Evolutionary conservation across 2,888 invertebrate species (phyloP).

Genomic region (Lepidocyrtoides sp.): DNA sequence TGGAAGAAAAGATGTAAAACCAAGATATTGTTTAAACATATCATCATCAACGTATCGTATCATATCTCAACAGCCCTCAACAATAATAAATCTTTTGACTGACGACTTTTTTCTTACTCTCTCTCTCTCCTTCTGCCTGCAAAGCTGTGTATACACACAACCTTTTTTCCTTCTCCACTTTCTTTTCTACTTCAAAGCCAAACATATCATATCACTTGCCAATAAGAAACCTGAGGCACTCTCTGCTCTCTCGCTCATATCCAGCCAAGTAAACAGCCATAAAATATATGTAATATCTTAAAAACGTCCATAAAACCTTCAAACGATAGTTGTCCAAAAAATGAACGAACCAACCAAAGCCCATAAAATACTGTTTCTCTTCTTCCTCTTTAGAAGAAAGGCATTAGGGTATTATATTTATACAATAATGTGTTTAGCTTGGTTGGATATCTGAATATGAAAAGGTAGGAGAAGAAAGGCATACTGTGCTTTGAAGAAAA

Average conservation of each 20-base stretch:
- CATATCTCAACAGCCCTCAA: slow-evolving; percentile 75
- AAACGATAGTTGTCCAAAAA: slow-evolving; percentile 48
- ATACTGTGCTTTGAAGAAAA: slow-evolving; percentile 17
- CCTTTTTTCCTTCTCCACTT: not conserved
- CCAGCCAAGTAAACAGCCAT: slow-evolving; percentile 32
- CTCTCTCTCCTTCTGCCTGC: not conserved
- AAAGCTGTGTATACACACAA: not conserved
- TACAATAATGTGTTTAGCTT: not conserved
- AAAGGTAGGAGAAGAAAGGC: not conserved
- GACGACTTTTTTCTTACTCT: slow-evolving; percentile 20
- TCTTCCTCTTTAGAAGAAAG: slow-evolving; percentile 39
- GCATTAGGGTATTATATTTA: slow-evolving; percentile 50
- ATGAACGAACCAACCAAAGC: slow-evolving; percentile 8
- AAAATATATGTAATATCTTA: slow-evolving; percentile 38
- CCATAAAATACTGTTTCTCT: slow-evolving; percentile 34
- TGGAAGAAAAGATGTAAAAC: slow-evolving; percentile 56
- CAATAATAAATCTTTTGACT: slow-evolving; percentile 73
- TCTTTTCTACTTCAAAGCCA: slow-evolving; percentile 4
- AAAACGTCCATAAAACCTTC: slow-evolving; percentile 59
- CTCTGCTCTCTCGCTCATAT: not conserved
- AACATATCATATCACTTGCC: slow-evolving; percentile 17
- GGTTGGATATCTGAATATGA: slow-evolving; percentile 19
- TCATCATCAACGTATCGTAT: slow-evolving; percentile 57
- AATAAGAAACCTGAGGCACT: slow-evolving; percentile 36
- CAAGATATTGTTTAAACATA: slow-evolving; percentile 76